Evolutionary conservation across 2,113 vertebrate species (phyloP).

Genomic region (Bubalus kerabau): DNA sequence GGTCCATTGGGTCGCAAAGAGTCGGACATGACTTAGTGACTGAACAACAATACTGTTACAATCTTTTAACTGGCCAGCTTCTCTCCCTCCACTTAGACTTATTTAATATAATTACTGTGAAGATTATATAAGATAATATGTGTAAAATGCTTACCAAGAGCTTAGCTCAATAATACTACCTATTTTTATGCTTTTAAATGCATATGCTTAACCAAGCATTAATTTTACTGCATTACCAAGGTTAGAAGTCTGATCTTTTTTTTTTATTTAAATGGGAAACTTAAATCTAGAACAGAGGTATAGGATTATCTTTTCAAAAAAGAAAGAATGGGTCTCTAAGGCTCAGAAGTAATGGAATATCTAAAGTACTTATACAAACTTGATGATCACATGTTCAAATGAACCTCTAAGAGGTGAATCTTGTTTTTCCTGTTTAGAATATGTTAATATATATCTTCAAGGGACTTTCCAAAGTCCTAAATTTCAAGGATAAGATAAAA

Average conservation of each 20-base stretch:
- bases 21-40: neutral
- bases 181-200: constrained; percentile 18
- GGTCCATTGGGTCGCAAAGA: neutral
- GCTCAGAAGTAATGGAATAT: constrained; percentile 13
- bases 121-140: neutral
- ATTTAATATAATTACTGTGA: neutral
- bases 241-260: neutral
- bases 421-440: constrained; percentile 53
- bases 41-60: neutral
- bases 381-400: constrained; percentile 16
- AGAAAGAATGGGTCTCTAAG: neutral
- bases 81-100: neutral
- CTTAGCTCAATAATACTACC: neutral
- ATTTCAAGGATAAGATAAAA: constrained; percentile 29
- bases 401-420: constrained; percentile 10
- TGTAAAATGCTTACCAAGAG: neutral
- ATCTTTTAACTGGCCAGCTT: neutral
- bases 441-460: neutral
- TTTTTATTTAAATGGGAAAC: neutral
- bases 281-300: neutral
- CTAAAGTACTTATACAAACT: neutral
- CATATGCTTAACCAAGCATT: neutral
- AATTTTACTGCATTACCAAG: neutral
- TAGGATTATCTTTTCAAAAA: neutral
- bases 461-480: constrained; percentile 1